Conservation (phyloP, 2,797 vertebrate genomes). For the Helostoma temminkii region DNA sequence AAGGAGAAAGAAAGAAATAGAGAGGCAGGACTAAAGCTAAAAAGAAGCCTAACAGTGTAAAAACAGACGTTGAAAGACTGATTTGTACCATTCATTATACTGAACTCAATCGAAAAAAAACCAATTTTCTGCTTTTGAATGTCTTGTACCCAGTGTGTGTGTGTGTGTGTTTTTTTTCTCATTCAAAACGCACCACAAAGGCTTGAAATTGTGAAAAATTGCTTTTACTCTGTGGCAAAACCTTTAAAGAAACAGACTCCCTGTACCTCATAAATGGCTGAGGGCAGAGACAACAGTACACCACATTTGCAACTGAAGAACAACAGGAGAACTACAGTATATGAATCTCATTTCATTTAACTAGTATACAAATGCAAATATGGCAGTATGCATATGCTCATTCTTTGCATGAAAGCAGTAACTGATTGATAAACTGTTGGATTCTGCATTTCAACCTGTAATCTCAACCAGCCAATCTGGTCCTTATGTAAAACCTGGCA, state of each 20-base stretch:
- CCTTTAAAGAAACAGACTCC: not conserved
- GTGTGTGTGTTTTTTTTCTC: not conserved
- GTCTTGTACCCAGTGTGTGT: not conserved
- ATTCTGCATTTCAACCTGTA: not conserved
- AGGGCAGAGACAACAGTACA: not conserved
- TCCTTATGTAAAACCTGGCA: constrained; percentile 30
- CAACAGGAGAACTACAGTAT: too few species aligned
- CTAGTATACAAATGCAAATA: not conserved
- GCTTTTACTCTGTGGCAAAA: constrained; percentile 5
- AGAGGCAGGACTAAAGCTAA: not conserved
- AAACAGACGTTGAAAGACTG: not conserved
- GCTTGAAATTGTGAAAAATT: constrained; percentile 18
- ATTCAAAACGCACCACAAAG: not conserved
- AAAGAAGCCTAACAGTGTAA: not conserved
- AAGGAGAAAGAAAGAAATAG: not conserved
- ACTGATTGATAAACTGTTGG: not conserved
- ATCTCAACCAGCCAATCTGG: constrained; percentile 19
- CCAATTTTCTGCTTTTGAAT: constrained; percentile 23
- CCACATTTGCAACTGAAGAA: not conserved
- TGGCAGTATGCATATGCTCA: not conserved
- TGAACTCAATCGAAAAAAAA: constrained; percentile 28
- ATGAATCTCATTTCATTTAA: not conserved
- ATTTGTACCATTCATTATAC: constrained; percentile 23
- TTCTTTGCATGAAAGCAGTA: constrained; percentile 3
- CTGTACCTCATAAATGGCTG: not conserved